Percentiles rank a stretch among this genome's conserved stretches.
Conservation (phyloP, 2,797 vertebrate genomes). For the Epinephelus awoara region DNA sequence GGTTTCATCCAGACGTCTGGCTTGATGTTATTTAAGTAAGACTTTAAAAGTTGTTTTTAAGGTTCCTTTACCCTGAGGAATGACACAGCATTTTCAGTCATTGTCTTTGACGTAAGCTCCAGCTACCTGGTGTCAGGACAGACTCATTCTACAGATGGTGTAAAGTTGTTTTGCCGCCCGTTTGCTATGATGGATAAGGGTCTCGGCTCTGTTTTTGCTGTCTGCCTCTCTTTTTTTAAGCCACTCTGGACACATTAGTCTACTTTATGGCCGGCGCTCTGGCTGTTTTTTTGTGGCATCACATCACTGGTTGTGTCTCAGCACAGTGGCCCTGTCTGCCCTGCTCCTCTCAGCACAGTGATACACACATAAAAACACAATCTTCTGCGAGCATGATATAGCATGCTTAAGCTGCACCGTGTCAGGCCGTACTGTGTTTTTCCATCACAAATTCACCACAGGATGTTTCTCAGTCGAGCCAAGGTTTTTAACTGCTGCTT, state of each 20-base stretch:
- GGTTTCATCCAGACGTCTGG: constrained; percentile 16
- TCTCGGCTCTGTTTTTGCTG: constrained; percentile 55
- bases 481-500: constrained; percentile 35
- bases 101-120: constrained; percentile 39
- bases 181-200: constrained; percentile 65
- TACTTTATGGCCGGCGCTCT: constrained; percentile 53
- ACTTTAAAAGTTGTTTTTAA: constrained; percentile 8
- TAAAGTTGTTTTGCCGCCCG: constrained; percentile 64
- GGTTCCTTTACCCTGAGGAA: background rate
- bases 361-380: constrained; percentile 51
- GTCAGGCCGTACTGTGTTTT: constrained; percentile 40
- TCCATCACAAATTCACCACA: constrained; percentile 41
- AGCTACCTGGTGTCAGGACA: constrained; percentile 48
- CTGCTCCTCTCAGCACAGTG: constrained; percentile 50
- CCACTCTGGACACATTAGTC: constrained; percentile 72
- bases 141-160: constrained; percentile 39
- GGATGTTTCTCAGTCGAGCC: constrained; percentile 32
- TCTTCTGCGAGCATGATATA: constrained; percentile 33
- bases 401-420: constrained; percentile 36
- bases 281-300: constrained; percentile 43
- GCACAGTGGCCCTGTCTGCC: constrained; percentile 56
- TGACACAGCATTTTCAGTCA: constrained; percentile 48
- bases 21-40: background rate
- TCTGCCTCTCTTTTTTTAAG: constrained; percentile 54
- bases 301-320: constrained; percentile 52